phyloP scores from a whole-genome alignment of 2,888 invertebrate genomes.

The Morpho deidamia region DNA sequence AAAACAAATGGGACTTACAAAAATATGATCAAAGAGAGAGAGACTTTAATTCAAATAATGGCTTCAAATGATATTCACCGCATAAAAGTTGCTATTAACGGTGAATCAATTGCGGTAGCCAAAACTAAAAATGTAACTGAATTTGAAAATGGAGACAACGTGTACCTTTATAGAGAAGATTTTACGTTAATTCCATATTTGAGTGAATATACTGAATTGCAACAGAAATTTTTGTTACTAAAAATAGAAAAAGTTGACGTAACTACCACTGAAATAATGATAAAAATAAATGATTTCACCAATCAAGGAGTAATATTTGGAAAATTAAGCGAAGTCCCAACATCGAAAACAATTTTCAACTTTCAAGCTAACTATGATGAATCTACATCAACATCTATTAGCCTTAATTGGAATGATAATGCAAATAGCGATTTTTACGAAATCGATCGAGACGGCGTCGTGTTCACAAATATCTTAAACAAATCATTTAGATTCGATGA shows the following conservation, averaged over 20 bases:
- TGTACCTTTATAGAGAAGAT: slow-evolving; percentile 46
- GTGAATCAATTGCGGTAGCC: slow-evolving; percentile 35
- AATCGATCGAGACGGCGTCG: slow-evolving; percentile 51
- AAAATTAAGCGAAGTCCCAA: slow-evolving; percentile 22
- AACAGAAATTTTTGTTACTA: slow-evolving; percentile 49
- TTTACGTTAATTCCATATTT: slow-evolving; percentile 53
- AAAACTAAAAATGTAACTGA: slow-evolving; percentile 43
- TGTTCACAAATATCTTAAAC: slow-evolving; percentile 48
- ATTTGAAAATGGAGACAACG: slow-evolving; percentile 42
- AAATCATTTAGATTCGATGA: slow-evolving; percentile 41
- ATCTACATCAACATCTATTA: slow-evolving; percentile 40
- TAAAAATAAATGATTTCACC: slow-evolving; percentile 49
- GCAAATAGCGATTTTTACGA: slow-evolving; percentile 45
- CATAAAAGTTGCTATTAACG: slow-evolving; percentile 50
- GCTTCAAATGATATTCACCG: slow-evolving; percentile 36
- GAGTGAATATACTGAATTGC: slow-evolving; percentile 26
- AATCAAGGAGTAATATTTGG: slow-evolving; percentile 41
- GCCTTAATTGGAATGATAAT: slow-evolving; percentile 43
- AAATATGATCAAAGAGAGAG: slow-evolving; percentile 46
- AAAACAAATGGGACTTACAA: slow-evolving; percentile 52
- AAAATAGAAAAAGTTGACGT: slow-evolving; percentile 52
- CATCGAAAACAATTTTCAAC: slow-evolving; percentile 34
- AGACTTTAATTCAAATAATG: slow-evolving; percentile 54
- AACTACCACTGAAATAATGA: slow-evolving; percentile 42
- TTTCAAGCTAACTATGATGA: slow-evolving; percentile 35